Evolutionary conservation across 2,113 vertebrate genomes (phyloP).

Genomic region (Patagioenas fasciata): DNA sequence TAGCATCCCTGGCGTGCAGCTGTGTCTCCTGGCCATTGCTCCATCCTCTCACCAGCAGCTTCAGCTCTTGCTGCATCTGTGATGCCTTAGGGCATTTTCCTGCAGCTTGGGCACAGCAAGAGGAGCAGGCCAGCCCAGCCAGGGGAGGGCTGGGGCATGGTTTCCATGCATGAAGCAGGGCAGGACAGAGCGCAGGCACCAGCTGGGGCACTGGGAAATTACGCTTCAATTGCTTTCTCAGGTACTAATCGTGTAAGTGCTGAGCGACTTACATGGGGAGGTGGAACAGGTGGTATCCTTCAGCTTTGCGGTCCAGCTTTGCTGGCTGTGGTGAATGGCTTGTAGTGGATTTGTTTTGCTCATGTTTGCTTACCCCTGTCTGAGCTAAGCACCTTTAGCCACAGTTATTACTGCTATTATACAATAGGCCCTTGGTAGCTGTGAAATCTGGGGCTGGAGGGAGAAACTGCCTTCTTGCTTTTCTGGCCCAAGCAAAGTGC

Average conservation of each 20-base stretch:
- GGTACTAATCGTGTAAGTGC: rapidly evolving
- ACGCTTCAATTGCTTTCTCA: background rate
- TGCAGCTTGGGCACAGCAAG: rapidly evolving
- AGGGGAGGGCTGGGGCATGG: rapidly evolving
- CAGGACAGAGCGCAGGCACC: too few relatives aligned
- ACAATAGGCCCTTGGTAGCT: background rate
- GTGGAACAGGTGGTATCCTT: background rate
- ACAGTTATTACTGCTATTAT: background rate
- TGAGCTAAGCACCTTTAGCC: background rate
- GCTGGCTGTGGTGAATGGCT: background rate
- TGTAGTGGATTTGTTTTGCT: background rate
- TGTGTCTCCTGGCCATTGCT: background rate
- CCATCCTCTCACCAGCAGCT: rapidly evolving
- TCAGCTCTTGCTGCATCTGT: background rate
- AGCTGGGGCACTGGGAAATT: background rate
- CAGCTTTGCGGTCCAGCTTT: background rate
- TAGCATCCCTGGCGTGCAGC: rapidly evolving
- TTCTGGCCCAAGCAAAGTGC: background rate
- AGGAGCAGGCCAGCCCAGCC: background rate
- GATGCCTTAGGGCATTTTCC: rapidly evolving
- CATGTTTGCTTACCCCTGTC: background rate
- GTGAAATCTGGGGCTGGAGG: background rate
- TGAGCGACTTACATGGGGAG: rapidly evolving
- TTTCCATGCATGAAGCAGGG: too few relatives aligned
- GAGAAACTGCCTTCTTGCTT: background rate